Conservation (phyloP, 2,113 vertebrate genomes). For the Natator depressus region DNA sequence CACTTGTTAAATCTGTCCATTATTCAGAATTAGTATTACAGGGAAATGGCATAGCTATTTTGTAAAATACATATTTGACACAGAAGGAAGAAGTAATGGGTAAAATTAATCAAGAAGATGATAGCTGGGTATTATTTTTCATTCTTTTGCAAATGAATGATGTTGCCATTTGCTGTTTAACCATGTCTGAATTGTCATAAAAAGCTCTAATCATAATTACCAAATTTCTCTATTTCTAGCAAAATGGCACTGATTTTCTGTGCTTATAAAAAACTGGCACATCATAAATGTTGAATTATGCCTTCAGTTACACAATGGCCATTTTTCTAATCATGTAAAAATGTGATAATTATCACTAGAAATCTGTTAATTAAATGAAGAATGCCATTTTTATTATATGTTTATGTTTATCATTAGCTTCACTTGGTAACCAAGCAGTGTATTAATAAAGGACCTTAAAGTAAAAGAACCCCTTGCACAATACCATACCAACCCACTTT, state of each 20-base stretch:
- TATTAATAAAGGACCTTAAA: not conserved
- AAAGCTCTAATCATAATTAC: not conserved
- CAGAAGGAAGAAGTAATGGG: not conserved
- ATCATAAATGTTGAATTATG: not conserved
- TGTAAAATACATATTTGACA: not conserved
- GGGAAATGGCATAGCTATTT: not conserved
- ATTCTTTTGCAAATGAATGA: not conserved
- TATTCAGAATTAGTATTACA: not conserved
- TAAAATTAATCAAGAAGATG: not conserved
- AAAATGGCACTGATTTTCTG: conserved; percentile 31
- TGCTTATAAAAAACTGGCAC: not conserved
- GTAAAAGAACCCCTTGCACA: not conserved
- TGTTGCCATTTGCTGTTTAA: not conserved
- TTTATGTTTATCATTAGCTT: not conserved
- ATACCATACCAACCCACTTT: not conserved
- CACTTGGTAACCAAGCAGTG: not conserved
- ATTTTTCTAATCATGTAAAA: conserved; percentile 26
- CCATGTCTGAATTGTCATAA: not conserved
- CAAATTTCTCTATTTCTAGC: not conserved
- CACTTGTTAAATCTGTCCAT: not conserved
- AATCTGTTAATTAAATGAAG: conserved; percentile 19
- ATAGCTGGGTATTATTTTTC: not conserved
- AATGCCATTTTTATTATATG: not conserved
- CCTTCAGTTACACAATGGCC: not conserved
- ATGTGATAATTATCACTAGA: not conserved